Conservation (phyloP, 2,797 vertebrate species). For the Capromys pilorides region DNA sequence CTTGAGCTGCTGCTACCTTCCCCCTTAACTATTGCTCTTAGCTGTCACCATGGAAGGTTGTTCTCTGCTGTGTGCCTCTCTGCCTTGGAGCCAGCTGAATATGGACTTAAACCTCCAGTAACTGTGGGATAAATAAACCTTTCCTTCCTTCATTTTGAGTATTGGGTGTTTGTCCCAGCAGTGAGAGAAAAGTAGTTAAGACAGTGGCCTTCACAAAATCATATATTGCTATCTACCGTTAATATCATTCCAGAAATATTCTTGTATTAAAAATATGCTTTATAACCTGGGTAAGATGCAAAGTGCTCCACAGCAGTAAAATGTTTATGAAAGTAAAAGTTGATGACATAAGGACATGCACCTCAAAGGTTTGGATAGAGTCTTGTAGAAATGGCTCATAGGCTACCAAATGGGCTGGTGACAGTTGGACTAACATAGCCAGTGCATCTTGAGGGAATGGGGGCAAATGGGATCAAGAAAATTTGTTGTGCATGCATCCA, state of each 20-base stretch:
- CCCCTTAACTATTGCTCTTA: too few relatives aligned
- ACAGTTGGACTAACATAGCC: neutral
- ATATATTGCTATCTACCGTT: neutral
- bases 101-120: too few relatives aligned
- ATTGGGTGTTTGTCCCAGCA: too few relatives aligned
- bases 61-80: too few relatives aligned
- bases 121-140: too few relatives aligned
- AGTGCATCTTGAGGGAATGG: neutral
- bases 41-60: too few relatives aligned
- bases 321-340: neutral
- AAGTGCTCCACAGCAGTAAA: neutral
- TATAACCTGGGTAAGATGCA: neutral
- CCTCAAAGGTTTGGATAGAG: neutral
- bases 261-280: neutral
- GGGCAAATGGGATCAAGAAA: neutral
- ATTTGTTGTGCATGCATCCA: neutral
- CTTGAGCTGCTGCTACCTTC: too few relatives aligned
- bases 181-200: too few relatives aligned
- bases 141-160: too few relatives aligned
- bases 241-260: neutral
- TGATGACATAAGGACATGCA: neutral
- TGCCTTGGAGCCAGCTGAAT: too few relatives aligned
- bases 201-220: constrained; percentile 27
- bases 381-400: neutral
- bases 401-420: neutral